Conservation (phyloP, 2,797 vertebrate species). For the Gorsachius magnificus region DNA sequence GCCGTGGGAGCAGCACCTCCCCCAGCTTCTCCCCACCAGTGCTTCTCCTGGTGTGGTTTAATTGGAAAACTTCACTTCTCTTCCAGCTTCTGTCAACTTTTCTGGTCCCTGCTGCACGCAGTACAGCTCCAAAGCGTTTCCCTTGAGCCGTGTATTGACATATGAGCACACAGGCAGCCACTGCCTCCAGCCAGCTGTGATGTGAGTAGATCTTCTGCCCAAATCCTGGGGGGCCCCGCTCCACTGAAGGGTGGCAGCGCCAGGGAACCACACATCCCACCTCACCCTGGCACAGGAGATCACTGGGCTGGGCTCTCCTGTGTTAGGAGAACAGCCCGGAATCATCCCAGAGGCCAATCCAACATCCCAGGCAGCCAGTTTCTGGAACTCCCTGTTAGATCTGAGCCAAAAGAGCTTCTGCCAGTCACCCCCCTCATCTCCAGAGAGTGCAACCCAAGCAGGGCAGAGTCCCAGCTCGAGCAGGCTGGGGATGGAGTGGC, state of each 20-base stretch:
- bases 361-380: not conserved
- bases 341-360: not conserved
- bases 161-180: constrained; percentile 38
- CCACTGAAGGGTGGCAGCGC: not conserved
- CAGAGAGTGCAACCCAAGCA: not conserved
- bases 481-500: not conserved
- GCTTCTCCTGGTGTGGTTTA: not conserved
- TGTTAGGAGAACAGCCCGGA: not conserved
- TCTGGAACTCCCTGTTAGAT: not conserved
- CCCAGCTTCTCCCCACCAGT: not conserved
- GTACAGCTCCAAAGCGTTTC: not conserved
- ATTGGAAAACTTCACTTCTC: not conserved
- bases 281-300: not conserved
- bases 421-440: not conserved
- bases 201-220: constrained; percentile 61
- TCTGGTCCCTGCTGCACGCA: constrained; percentile 43
- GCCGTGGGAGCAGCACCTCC: not conserved
- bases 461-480: not conserved
- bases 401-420: not conserved
- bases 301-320: not conserved
- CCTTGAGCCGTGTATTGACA: not conserved
- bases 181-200: constrained; percentile 51
- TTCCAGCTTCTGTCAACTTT: constrained; percentile 29
- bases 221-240: not conserved
- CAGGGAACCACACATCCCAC: not conserved